Evolutionary conservation across 2,888 invertebrate species (phyloP), one percentile per base, ranked within the genome.

Genomic region (Eristalinus sepulchralis): DNA sequence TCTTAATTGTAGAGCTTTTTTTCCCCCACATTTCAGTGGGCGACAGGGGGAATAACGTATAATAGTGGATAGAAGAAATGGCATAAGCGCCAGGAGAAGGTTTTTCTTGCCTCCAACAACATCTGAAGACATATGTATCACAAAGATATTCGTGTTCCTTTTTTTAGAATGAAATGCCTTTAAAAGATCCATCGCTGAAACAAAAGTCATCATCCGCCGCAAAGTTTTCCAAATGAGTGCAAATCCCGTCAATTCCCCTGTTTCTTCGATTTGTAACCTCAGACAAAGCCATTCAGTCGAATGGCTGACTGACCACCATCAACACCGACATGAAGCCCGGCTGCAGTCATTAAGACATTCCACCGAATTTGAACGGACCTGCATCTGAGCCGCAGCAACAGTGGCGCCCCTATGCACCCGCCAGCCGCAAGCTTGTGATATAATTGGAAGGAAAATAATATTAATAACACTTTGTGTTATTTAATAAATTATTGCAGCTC

Each of bases 391-490:
- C 53, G 63, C 17, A 10, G 53, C 60, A 17, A 27, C n/a, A 11
- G 36, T 24, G n/a, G 59, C 59, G 47, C 62, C 10, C 62, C 17
- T 24, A n/a, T 22, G 17, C 17, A n/a, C n/a, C 39, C 34, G 53
- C 1, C 47, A 10, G 20, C 27, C 17, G 17, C 47, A 47, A 17
- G 47, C 20, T 13, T 53, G 60, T 75, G 68, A 83, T 83, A 84
- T 85, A 68, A 82, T 77, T 81, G 81, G 63, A 62, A 60, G 34
- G 34, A 70, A 75, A 82, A 73, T 82, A 53, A 78, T 68, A 67
- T 77, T 77, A 73, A 78, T 82, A 82, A 82, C 63, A 67, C 57
- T 36, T 67, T 81, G 64, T 71, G 72, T 85, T 85, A 85, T 85
- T 85, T 78, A 78, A 85, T 77, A 85, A 85, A 75, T 79, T 71